phyloP scores from a whole-genome alignment of 2,113 vertebrate genomes.

The Phocoena sinus region DNA sequence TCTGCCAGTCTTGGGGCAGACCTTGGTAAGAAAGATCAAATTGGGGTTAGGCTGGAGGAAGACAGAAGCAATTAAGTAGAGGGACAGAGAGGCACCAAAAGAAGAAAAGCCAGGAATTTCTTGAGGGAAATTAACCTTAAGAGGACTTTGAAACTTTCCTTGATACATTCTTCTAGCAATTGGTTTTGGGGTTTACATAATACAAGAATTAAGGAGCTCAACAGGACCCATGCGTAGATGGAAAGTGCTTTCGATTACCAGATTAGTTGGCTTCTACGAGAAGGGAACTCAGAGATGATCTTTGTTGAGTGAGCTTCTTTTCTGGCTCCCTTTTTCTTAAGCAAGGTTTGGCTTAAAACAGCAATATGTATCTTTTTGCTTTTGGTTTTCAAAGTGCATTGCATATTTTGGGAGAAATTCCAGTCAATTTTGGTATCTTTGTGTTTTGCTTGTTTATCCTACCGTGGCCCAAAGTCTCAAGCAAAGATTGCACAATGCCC shows the following conservation, averaged over 20 bases:
- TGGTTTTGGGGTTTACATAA: slow-evolving; percentile 20
- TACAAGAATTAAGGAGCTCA: slow-evolving; percentile 22
- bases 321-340: slow-evolving; percentile 9
- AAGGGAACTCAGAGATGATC: neutral
- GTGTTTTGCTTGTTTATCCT: slow-evolving; percentile 41
- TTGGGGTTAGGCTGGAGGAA: slow-evolving; percentile 38
- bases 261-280: neutral
- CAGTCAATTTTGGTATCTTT: neutral
- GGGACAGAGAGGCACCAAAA: neutral
- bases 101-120: slow-evolving; percentile 39
- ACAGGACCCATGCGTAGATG: neutral
- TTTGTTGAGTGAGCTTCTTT: neutral
- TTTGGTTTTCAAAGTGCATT: slow-evolving; percentile 9
- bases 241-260: neutral
- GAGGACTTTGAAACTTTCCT: slow-evolving; percentile 32
- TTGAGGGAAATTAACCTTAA: slow-evolving; percentile 29
- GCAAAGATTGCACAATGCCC: neutral
- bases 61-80: slow-evolving; percentile 37
- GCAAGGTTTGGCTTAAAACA: neutral
- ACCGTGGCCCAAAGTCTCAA: neutral
- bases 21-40: slow-evolving; percentile 45
- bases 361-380: neutral
- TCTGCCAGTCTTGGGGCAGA: slow-evolving; percentile 8
- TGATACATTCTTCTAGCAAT: slow-evolving; percentile 25
- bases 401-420: slow-evolving; percentile 17